These are phyloP conservation scores for Leptonema lineaticorne DNA, from an alignment of 1,140 invertebrate genomes.

Conservation along the genomic window DNA sequence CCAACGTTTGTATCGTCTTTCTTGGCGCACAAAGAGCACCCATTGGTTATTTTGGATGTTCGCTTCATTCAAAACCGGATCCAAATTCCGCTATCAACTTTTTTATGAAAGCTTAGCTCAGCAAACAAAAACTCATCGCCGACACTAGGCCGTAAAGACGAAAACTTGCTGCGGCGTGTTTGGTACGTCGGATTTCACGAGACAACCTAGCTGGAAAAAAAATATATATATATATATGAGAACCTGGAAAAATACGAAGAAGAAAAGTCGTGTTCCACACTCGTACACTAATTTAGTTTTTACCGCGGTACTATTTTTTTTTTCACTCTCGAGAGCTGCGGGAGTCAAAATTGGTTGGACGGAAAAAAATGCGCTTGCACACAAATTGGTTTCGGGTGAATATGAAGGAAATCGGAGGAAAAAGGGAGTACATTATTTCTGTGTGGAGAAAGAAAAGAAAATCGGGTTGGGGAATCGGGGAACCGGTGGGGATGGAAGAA, in stretches of 20 bases:
- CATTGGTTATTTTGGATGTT: slow-evolving; percentile 16
- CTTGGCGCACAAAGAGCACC: slow-evolving; percentile 13
- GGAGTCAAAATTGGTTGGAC: neutral
- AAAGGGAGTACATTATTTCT: slow-evolving; percentile 22
- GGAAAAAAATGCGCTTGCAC: neutral
- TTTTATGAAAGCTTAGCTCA: slow-evolving; percentile 19
- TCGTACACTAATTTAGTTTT: slow-evolving; percentile 14
- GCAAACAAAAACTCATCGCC: slow-evolving; percentile 18
- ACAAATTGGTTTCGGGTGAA: slow-evolving; percentile 6
- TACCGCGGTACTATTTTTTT: neutral
- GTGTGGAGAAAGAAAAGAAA: slow-evolving; percentile 11
- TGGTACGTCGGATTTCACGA: slow-evolving; percentile 10
- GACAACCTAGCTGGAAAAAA: no score
- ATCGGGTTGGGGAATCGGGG: no score
- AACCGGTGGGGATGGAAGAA: no score
- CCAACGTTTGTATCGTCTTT: slow-evolving; percentile 3
- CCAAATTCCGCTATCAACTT: slow-evolving; percentile 16
- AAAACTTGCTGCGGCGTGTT: neutral
- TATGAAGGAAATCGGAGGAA: slow-evolving; percentile 8
- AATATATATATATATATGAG: neutral
- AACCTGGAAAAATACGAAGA: neutral
- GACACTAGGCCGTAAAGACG: slow-evolving; percentile 17
- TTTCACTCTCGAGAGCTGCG: neutral
- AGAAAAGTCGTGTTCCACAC: neutral
- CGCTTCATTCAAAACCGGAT: slow-evolving; percentile 16